A percentile compares a stretch with the other conserved stretches of the same genome.
These are phyloP conservation scores for Lutra lutra DNA, from an alignment of 2,797 vertebrate genomes.

Conservation along the genomic window DNA sequence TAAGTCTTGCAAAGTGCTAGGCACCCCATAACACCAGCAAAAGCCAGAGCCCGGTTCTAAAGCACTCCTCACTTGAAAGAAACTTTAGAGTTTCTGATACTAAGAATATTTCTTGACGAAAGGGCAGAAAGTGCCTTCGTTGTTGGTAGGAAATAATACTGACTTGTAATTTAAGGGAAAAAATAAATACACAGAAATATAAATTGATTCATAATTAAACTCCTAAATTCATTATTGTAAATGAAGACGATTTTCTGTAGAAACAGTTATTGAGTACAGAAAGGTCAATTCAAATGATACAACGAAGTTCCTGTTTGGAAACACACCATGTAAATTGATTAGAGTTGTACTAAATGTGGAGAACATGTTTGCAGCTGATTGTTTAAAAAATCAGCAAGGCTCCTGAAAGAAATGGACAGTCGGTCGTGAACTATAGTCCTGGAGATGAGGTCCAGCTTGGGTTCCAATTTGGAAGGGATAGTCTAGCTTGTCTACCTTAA, in stretches of 20 bases:
- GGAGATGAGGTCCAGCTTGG: not conserved
- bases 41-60: not conserved
- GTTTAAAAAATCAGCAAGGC: not conserved
- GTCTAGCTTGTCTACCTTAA: not conserved
- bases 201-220: not conserved
- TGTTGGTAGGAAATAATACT: not conserved
- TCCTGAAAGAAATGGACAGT: not conserved
- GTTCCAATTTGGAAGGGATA: not conserved
- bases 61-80: not conserved
- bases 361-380: not conserved
- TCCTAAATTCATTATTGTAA: not conserved
- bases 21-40: slow-evolving; percentile 37
- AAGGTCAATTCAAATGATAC: not conserved
- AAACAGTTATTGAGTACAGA: not conserved
- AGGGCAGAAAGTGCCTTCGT: not conserved
- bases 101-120: not conserved
- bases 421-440: not conserved
- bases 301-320: not conserved
- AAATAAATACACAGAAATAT: not conserved
- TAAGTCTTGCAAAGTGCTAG: slow-evolving; percentile 52
- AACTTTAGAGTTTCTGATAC: not conserved
- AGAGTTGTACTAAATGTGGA: not conserved
- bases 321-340: not conserved
- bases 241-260: not conserved
- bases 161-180: not conserved